phyloP scores from a whole-genome alignment of 1,140 invertebrate species.

The Physella acuta region DNA sequence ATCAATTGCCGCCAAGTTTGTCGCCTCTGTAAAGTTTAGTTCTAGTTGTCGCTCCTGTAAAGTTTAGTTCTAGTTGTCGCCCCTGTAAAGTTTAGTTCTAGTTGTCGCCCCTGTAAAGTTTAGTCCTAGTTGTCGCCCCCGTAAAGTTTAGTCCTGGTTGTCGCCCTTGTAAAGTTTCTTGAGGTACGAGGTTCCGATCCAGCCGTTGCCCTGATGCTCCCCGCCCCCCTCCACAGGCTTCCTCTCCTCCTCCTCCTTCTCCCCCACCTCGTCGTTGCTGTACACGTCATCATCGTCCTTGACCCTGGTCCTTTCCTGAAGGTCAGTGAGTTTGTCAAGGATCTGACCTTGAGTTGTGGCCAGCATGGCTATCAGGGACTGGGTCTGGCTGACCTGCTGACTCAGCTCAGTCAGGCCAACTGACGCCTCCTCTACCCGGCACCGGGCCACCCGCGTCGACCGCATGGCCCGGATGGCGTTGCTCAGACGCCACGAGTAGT shows the following conservation, averaged over 20 bases:
- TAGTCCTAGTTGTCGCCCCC: too few relatives aligned
- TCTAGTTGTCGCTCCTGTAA: too few relatives aligned
- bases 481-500: constrained; percentile 24
- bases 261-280: not conserved
- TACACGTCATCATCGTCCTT: not conserved
- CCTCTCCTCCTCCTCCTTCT: constrained; percentile 10
- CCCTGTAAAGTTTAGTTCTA: too few relatives aligned
- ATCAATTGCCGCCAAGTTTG: too few relatives aligned
- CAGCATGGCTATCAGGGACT: constrained; percentile 16
- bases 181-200: too few relatives aligned
- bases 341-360: constrained; percentile 19
- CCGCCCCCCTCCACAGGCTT: too few relatives aligned
- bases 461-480: constrained; percentile 28
- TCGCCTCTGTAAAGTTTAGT: too few relatives aligned
- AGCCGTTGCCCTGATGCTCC: too few relatives aligned
- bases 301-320: constrained; percentile 1
- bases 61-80: too few relatives aligned
- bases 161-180: too few relatives aligned
- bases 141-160: too few relatives aligned
- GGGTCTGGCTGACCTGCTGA: constrained; percentile 23
- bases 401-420: constrained; percentile 30
- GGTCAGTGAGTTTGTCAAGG: constrained; percentile 17
- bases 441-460: constrained; percentile 17
- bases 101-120: too few relatives aligned
- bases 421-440: constrained; percentile 24